Evolutionary conservation across 2,888 invertebrate genomes (phyloP), one percentile per base, ranked within the genome.

Genomic region (Pimpla rufipes): DNA sequence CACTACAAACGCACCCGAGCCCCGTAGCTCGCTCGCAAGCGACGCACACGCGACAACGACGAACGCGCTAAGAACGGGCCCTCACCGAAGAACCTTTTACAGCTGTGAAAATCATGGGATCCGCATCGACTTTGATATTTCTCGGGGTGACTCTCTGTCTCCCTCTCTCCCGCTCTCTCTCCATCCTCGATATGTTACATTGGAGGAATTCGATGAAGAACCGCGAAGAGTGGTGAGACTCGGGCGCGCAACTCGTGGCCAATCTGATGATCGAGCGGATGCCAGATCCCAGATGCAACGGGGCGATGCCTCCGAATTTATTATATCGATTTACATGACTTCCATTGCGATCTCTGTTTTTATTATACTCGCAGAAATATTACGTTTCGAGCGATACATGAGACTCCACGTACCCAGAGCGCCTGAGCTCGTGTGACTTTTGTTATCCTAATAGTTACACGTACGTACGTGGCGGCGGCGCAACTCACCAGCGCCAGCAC

Each of bases 171-270:
- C 11, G 5, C 6, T 11, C 4, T 59, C 13, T 10, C 5, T 16
- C 6, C 2, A 5, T 8, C 35, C 16, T 37, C 16, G 59, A 59
- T 37, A 59, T 0, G 16, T 40, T 37, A 29, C 29, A 13, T 29
- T 13, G 52, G 21, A 13, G 52, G 21, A 13, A 29, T 29, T 74
- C 35, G 40, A 40, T 40, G 55, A 29, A 3, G 29, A 29, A 29
- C 3, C 3, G 29, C 29, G 40, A 37, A 50, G 37, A 55, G 55
- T 29, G 40, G 29, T 45, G 67, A 42, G 18, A 13, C 55, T 59
- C 16, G 66, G 80, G 80, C 76, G 80, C 76, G 80, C 80, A 83
- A 83, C 80, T 83, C 80, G 80, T 83, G 80, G 83, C 73, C 83
- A 77, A 83, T 79, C 76, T 57, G 73, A 66, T 35, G 79, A 67